These are phyloP conservation scores for Myioborus melanocephalus DNA, from an alignment of 2,797 vertebrate species.

Conservation along the genomic window DNA sequence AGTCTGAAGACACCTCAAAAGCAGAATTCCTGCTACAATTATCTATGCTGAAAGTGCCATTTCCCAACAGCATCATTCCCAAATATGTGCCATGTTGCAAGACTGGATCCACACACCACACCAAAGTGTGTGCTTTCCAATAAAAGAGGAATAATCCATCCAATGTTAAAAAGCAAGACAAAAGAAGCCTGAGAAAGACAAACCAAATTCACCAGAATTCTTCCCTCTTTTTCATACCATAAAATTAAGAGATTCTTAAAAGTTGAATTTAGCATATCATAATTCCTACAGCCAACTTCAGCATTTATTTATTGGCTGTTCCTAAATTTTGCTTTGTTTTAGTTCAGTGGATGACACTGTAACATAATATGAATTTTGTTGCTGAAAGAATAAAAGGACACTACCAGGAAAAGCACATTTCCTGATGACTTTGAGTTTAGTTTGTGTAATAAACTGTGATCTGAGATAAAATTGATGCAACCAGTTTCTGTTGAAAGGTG, in stretches of 20 bases:
- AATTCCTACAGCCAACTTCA: neutral
- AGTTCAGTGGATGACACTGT: neutral
- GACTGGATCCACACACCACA: neutral
- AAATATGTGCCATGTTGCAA: neutral
- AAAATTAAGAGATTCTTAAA: neutral
- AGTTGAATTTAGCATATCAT: neutral
- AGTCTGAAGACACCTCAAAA: neutral
- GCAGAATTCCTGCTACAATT: neutral
- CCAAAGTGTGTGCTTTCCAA: neutral
- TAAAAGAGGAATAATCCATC: neutral
- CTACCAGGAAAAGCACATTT: neutral
- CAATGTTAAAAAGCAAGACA: neutral
- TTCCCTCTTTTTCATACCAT: neutral
- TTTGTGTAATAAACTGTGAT: neutral
- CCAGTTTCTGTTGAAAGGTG: neutral
- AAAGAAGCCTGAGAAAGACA: neutral
- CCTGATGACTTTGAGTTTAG: neutral
- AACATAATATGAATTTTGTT: neutral
- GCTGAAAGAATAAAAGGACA: neutral
- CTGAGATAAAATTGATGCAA: neutral
- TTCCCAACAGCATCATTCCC: neutral
- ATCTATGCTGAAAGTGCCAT: neutral
- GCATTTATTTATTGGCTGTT: neutral
- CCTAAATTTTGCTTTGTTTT: neutral
- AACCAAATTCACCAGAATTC: neutral